These are phyloP conservation scores for Aurelia sp. DNA, from an alignment of 30 jellyfish, hydroid and myxozoan genomes.

Conservation along the genomic window DNA sequence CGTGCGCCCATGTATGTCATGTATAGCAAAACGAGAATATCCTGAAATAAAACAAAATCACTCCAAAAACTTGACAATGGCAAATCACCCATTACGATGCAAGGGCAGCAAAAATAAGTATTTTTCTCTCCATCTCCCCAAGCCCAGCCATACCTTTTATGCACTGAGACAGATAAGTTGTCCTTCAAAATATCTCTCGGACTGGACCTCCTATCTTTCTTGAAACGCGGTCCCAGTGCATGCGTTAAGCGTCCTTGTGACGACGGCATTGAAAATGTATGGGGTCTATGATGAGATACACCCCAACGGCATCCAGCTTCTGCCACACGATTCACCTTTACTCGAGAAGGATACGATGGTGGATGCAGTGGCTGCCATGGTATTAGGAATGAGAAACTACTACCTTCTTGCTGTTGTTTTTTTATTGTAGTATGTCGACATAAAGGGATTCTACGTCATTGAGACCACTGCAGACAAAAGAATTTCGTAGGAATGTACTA, in stretches of 20 bases:
- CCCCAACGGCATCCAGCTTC: not conserved
- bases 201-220: constrained; percentile 3
- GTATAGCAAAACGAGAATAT: no score
- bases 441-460: no score
- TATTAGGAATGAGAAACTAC: no score
- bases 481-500: no score
- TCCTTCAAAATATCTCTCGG: not conserved
- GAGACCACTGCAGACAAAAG: no score
- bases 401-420: no score
- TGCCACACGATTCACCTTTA: no score
- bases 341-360: no score
- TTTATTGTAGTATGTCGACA: no score
- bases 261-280: not conserved
- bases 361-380: no score
- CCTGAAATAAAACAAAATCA: not conserved
- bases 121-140: constrained; percentile 2
- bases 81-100: constrained; percentile 10
- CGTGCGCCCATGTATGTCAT: no score
- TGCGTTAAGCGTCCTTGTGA: not conserved
- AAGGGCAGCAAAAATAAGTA: constrained; percentile 10
- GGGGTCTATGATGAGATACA: not conserved
- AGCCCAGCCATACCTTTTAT: not conserved
- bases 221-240: not conserved
- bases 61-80: not conserved
- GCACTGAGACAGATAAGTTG: not conserved